A percentile compares a stretch with the other conserved stretches of the same genome.
Evolutionary conservation across 1,140 invertebrate genomes (phyloP).

Genomic region (Hyposmocoma kahamanoa): DNA sequence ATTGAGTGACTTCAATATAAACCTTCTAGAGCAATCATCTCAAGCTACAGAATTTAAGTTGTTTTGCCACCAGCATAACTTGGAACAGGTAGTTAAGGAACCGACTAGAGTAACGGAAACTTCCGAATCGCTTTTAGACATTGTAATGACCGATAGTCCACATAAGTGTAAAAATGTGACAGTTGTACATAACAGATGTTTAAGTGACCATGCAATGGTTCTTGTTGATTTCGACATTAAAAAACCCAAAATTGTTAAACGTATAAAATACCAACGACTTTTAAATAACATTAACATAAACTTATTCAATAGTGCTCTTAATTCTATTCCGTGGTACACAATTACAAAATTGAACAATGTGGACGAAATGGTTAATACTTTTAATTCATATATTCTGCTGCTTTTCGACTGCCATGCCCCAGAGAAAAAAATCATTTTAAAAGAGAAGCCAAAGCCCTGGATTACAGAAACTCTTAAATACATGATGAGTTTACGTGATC

Average conservation of each 20-base stretch:
- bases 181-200: background rate
- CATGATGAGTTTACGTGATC: constrained; percentile 19
- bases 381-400: constrained; percentile 10
- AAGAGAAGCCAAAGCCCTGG: constrained; percentile 17
- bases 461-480: constrained; percentile 19
- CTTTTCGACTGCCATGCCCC: constrained; percentile 26
- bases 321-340: constrained; percentile 7
- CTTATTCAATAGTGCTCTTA: background rate
- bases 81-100: background rate
- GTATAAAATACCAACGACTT: background rate
- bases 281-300: background rate
- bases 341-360: constrained; percentile 5
- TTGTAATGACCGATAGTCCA: background rate
- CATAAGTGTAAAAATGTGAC: background rate
- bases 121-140: background rate
- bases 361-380: constrained; percentile 15
- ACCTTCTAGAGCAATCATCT: background rate
- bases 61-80: background rate
- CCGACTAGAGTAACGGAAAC: background rate
- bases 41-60: too few species aligned
- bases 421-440: constrained; percentile 8
- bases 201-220: background rate
- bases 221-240: background rate
- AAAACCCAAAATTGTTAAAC: background rate
- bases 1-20: background rate